These are phyloP conservation scores for Pteronotus mesoamericanus DNA, from an alignment of 2,797 vertebrate genomes.

Conservation along the genomic window DNA sequence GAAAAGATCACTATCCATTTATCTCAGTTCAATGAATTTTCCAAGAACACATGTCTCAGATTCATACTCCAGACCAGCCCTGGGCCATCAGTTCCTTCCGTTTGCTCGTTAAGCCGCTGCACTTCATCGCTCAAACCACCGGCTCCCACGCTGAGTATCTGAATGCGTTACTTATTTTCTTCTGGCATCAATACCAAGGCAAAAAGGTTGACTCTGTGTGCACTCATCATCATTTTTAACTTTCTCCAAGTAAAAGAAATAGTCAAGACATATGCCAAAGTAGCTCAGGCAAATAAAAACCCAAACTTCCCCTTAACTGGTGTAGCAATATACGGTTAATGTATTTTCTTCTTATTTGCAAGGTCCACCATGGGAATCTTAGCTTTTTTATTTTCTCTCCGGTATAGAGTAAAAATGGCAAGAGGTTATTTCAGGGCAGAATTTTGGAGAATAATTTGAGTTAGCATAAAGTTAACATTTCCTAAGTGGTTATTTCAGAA, in stretches of 20 bases:
- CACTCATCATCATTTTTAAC: conserved; percentile 4
- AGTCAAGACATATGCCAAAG: not conserved
- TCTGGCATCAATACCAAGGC: not conserved
- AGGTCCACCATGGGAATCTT: not conserved
- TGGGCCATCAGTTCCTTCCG: not conserved
- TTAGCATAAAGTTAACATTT: conserved; percentile 37
- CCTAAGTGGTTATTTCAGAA: conserved; percentile 64
- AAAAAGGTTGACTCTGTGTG: not conserved
- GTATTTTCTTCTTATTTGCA: conserved; percentile 10
- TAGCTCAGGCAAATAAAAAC: not conserved
- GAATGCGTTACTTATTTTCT: not conserved
- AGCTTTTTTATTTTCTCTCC: conserved; percentile 20
- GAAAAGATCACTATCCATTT: conserved; percentile 20
- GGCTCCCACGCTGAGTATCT: not conserved
- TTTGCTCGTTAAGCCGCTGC: not conserved
- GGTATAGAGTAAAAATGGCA: conserved; percentile 35
- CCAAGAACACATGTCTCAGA: not conserved
- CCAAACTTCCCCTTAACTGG: not conserved
- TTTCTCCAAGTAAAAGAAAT: conserved; percentile 15
- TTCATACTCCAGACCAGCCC: not conserved
- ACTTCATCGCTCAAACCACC: not conserved
- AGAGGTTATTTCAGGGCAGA: conserved; percentile 58
- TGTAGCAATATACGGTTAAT: not conserved
- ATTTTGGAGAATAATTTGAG: conserved; percentile 55
- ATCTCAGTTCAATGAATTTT: not conserved